Evolutionary conservation across 2,888 invertebrate genomes (phyloP).

Genomic region (Nipponacmea schrenckii): DNA sequence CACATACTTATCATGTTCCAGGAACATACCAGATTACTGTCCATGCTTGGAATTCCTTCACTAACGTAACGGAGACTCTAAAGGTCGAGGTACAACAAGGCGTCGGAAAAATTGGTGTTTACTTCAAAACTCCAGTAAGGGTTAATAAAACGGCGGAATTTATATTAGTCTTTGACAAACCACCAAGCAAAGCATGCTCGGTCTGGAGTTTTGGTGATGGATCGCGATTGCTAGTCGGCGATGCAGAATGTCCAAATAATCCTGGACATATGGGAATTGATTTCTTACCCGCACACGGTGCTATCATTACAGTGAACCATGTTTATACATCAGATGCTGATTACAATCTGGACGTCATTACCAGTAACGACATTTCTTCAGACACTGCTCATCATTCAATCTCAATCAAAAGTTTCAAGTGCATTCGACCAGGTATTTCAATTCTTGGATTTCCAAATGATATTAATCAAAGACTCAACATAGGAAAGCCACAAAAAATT

Average conservation of each 20-base stretch:
- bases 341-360: conserved; percentile 22
- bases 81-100: conserved; percentile 22
- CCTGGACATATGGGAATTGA: conserved; percentile 14
- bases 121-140: conserved; percentile 15
- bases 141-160: conserved; percentile 20
- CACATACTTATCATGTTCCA: conserved; percentile 6
- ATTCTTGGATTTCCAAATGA: conserved; percentile 28
- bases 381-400: conserved; percentile 16
- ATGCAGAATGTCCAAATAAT: conserved; percentile 15
- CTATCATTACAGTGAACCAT: conserved; percentile 13
- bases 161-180: conserved; percentile 9
- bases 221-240: conserved; percentile 19
- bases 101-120: conserved; percentile 16
- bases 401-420: conserved; percentile 16
- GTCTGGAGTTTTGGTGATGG: conserved; percentile 29
- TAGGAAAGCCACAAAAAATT: conserved; percentile 17
- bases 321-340: conserved; percentile 10
- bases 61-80: conserved; percentile 11
- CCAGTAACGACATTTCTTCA: conserved; percentile 23
- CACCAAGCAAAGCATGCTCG: conserved; percentile 25
- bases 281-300: conserved; percentile 9
- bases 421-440: conserved; percentile 27
- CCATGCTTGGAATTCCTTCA: conserved; percentile 20
- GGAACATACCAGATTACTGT: conserved; percentile 13
- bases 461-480: conserved; percentile 13